A percentile compares a stretch with the other conserved stretches of the same genome.
Conservation (phyloP, 2,113 vertebrate genomes). For the Pteropus alecto region DNA sequence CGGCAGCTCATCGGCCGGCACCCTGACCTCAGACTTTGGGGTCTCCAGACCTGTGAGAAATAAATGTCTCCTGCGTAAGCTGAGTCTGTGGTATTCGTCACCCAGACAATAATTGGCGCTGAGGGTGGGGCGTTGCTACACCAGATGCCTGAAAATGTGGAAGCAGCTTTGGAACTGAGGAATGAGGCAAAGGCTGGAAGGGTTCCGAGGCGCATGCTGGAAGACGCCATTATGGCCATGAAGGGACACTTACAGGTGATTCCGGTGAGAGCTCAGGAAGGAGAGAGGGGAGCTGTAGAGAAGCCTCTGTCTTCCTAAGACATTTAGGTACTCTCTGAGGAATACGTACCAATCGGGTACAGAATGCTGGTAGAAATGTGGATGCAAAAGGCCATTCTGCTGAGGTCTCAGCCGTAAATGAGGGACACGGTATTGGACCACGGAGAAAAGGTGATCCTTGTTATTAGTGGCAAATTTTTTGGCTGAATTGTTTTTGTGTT, state of each 20-base stretch:
- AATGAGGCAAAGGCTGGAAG: neutral
- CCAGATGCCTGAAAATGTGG: neutral
- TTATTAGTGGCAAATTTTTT: neutral
- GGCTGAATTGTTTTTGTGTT: neutral
- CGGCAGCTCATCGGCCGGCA: neutral
- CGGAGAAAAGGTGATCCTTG: neutral
- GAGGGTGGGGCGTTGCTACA: neutral
- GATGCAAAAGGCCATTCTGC: neutral
- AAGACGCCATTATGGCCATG: neutral
- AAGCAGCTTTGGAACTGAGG: neutral
- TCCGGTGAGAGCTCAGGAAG: neutral
- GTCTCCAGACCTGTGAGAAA: neutral
- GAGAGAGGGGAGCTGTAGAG: neutral
- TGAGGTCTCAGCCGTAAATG: neutral
- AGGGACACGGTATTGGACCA: neutral
- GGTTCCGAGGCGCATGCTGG: neutral
- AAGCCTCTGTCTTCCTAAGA: neutral
- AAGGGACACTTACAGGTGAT: neutral
- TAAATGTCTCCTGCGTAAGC: neutral
- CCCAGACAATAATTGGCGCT: neutral
- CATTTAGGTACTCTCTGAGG: too few relatives aligned
- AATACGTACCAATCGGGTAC: too few relatives aligned
- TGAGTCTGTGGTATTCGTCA: neutral
- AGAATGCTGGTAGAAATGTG: neutral
- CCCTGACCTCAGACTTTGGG: neutral